Conservation (phyloP, 2,797 vertebrate species). For the Crotalus adamanteus region DNA sequence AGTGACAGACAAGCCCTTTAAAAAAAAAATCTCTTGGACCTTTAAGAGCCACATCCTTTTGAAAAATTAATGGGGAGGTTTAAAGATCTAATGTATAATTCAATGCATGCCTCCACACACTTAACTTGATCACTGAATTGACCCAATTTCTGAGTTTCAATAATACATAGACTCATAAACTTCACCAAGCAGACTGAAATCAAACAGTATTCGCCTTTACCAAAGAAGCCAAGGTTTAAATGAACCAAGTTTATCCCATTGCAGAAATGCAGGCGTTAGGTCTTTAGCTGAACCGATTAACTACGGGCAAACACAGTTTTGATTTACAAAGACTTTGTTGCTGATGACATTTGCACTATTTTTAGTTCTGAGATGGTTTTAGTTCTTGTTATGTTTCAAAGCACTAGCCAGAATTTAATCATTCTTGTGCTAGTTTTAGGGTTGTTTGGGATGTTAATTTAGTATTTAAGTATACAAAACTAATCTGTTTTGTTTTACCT, state of each 20-base stretch:
- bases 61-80: background rate
- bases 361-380: background rate
- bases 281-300: background rate
- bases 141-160: background rate
- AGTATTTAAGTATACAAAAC: background rate
- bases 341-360: background rate
- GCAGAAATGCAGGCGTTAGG: background rate
- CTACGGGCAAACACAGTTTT: background rate
- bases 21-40: background rate
- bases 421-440: background rate
- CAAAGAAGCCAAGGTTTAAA: background rate
- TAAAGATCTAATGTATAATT: background rate
- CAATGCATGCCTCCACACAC: background rate
- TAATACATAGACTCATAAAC: background rate
- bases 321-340: background rate
- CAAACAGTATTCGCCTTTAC: background rate
- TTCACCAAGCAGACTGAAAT: background rate
- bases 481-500: background rate
- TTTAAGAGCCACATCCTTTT: background rate
- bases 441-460: background rate
- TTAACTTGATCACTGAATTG: background rate
- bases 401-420: background rate
- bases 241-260: background rate
- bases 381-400: background rate
- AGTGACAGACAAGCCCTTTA: background rate